Base-by-base conservation (phyloP, 2,113 vertebrate species). In the Willisornis vidua region DNA sequence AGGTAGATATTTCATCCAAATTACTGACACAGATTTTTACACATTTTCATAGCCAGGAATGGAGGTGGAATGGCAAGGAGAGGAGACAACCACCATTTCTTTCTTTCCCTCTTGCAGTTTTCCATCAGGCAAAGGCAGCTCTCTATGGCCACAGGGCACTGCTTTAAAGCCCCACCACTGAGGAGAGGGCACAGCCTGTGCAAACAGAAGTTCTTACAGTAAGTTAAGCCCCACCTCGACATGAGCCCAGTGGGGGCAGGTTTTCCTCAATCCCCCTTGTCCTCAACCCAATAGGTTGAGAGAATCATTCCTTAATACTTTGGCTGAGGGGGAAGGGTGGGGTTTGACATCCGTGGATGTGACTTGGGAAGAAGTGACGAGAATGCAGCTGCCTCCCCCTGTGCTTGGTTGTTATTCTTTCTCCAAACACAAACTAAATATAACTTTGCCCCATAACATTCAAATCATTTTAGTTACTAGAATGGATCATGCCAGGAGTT, bases 361-460 rank as follows among this genome's bases (percentile, higher is more conserved):
- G 85, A 80, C 79, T 91, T 6, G 80, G 82, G 85, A 91, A 95
- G 92, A 93, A 94, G 93, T 86, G 85, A 93, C 5, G 10, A 74
- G 90, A 96, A 96, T 81, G 92, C 94, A 96, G 96, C 96, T 94
- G 94, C 92, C 88, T 92, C 49, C 85, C 87, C 86, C 80, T 0
- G 0, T 1, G 83, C 86, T 87, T 87, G 48, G 76, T 57, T 92
- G 83, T 94, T 96, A 92, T 90, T 95, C 92, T 94, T 97, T 93
- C 92, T 95, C 96, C 90, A 94, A 93, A 96, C 31, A 90, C 73
- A 82, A 96, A 81, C 95, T 97, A 97, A 97, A 96, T 93, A 96
- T 95, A 96, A 90, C 90, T 94, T 94, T 95, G 89, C 88, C 73
- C 92, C 83, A 49, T 92, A 96, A 92, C 96, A 96, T 95, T 95